Evolutionary conservation across 2,888 invertebrate genomes (phyloP), one percentile per base, ranked within the genome.

Genomic region (Branchellion lobata): DNA sequence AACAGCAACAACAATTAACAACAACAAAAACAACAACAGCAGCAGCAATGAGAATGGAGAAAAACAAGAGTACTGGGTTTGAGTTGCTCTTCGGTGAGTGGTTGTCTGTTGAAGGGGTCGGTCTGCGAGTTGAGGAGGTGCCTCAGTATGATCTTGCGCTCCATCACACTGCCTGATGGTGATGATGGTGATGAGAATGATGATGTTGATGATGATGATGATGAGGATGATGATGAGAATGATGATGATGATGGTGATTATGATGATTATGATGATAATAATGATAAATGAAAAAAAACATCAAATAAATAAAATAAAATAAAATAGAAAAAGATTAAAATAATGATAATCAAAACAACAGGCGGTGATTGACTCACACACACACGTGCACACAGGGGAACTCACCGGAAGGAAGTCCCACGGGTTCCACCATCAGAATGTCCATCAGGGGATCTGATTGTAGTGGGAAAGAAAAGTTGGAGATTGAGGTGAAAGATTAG

Each of bases 101-200:
- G 93, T 88, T 96, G 96, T 81, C 99, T 90, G 88, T 96, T 98
- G 90, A 99, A 99, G 0, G 99, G 99, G 90, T 99, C 98, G 0
- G 96, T 97, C 85, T 92, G 93, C 18, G 96, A 96, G 89, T 97
- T 97, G 84, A 97, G 90, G 85, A 97, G 90, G 89, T 97, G 97
- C 82, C 96, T 91, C 86, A 94, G 91, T 82, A 97, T 97, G 83
- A 96, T 94, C 47, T 95, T 91, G 81, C 96, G 91, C 88, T 97
- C 96, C 95, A 97, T 96, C 33, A 96, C 91, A 85, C 91, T 92
- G 29, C 87, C 87, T 57, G 61, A 47, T 14, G 47, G 18, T 8
- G 47, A 47, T 14, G 47, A 47, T 14, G 47, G 18, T 8, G 47
- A 47, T 8, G 47, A 47, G 18, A 18, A 47, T 14, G 18, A 47